Base-by-base conservation (phyloP, 1,140 invertebrate genomes). In the Epicauta chinensis region DNA sequence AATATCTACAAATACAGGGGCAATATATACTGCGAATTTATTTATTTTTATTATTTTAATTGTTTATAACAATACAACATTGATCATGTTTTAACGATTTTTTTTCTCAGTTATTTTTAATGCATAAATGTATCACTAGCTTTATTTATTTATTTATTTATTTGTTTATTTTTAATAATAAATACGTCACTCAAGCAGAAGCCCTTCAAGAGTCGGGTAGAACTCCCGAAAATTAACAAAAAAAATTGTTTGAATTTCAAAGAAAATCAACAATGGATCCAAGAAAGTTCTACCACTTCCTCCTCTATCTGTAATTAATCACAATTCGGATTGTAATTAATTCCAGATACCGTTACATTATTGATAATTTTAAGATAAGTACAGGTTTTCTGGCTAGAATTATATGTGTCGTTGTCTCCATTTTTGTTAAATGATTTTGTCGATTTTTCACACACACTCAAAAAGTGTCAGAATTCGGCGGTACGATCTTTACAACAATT, bases 21-120 rank as follows among this genome's bases (percentile, higher is more conserved):
- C 61, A 63, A 55, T 59, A 58, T 63, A 65, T 68, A 65, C 54
- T 67, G 65, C 59, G 62, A 66, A 64, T 69, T 23, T 23, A 7
- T 23, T 23, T 23, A 5, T 5, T 23, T 23, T 23, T 23, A 65
- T 68, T 60, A 63, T 62, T 58, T 56, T 58, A n/a, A n/a, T 34
- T 10, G 59, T 56, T 61, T 60, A 66, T 67, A 70, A 70, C 66
- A 69, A 70, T 68, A 70, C 66, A 68, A 67, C 66, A 68, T 66
- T 62, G 60, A 68, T 68, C 59, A 67, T 60, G 57, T 63, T 57
- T n/a, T 58, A 64, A 62, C 62, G 58, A 56, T 63, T 56, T 53
- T 57, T n/a, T 58, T 55, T 23, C 2, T 23, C 40, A 57, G 31
- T 60, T 56, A n/a, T n/a, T n/a, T n/a, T n/a, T n/a, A n/a, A n/a